Conservation (phyloP, 1,140 invertebrate species). For the Heliconius himera region DNA sequence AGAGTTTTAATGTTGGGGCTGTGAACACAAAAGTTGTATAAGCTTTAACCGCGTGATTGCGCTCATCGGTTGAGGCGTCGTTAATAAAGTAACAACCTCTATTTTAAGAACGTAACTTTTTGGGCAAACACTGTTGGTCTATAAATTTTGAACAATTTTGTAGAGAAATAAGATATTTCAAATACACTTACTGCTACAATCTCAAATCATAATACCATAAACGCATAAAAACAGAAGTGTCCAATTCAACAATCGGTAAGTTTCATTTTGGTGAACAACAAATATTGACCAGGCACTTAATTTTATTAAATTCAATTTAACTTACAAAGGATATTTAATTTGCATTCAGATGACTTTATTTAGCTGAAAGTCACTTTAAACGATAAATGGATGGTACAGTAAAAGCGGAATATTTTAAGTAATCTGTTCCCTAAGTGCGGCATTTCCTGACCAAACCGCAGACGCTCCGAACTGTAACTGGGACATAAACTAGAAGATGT, state of each 20-base stretch:
- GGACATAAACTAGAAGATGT: constrained; percentile 20
- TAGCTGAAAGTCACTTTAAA: neutral
- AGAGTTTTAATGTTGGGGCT: constrained; percentile 11
- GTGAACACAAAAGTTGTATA: constrained; percentile 36
- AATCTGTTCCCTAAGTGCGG: constrained; percentile 1
- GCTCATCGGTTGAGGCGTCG: constrained; percentile 8
- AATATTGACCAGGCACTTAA: neutral
- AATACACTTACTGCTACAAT: neutral
- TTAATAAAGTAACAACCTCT: constrained; percentile 16
- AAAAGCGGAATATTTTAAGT: constrained; percentile 4
- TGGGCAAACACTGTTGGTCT: constrained; percentile 9
- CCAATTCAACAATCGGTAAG: neutral
- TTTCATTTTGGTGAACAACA: neutral
- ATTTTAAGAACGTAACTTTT: constrained; percentile 17
- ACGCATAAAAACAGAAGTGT: neutral
- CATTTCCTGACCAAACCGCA: constrained; percentile 17
- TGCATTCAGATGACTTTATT: neutral
- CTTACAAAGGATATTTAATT: constrained; percentile 10
- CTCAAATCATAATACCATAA: neutral
- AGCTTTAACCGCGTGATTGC: constrained; percentile 35
- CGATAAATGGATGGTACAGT: constrained; percentile 1
- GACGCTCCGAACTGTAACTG: neutral
- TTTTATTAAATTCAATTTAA: neutral
- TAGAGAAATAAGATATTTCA: neutral
- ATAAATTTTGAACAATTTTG: constrained; percentile 13